Evolutionary conservation across 2,888 invertebrate genomes (phyloP), one percentile per base, ranked within the genome.

Genomic region (Philhelius pedissequus): DNA sequence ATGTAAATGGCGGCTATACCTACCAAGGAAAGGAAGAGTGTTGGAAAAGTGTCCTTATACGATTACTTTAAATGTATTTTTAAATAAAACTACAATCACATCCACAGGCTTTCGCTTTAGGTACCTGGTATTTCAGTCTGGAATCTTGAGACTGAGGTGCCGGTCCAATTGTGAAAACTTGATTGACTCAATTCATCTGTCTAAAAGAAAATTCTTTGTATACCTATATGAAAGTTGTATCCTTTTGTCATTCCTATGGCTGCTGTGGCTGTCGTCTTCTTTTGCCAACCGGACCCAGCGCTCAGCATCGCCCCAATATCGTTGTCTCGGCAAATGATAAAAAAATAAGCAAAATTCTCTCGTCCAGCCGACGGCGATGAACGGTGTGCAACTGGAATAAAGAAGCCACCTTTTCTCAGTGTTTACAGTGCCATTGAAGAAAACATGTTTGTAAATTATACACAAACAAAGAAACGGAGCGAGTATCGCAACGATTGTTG

Each of bases 381-480:
- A n/a, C n/a, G n/a, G n/a, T n/a, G n/a, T n/a, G 56, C 73, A 35
- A 32, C 11, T 68, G 50, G 64, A 20, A 75, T 56, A 40, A 15
- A 66, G 64, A 56, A 71, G 81, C 43, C 64, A 52, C 50, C 58
- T 68, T 58, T 30, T 64, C 22, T 48, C 66, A 30, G 25, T 84
- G 75, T 84, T 84, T 84, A 78, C 84, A 80, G 20, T 80, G 75
- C 64, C 66, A 75, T 84, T 84, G 80, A 84, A 70, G 70, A 80
- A 64, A 84, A 84, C 80, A 84, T 80, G 80, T 80, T 84, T 80
- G 75, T 70, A 84, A 84, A 84, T 84, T 75, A 75, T 80, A 71
- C 70, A 75, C 84, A 84, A 84, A 80, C 75, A 84, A 73, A 77
- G 71, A 74, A 82, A 64, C 30, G 13, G 18, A 78, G 71, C 64